Evolutionary conservation across 1,140 invertebrate genomes (phyloP).

Genomic region (Lepidurus apus): DNA sequence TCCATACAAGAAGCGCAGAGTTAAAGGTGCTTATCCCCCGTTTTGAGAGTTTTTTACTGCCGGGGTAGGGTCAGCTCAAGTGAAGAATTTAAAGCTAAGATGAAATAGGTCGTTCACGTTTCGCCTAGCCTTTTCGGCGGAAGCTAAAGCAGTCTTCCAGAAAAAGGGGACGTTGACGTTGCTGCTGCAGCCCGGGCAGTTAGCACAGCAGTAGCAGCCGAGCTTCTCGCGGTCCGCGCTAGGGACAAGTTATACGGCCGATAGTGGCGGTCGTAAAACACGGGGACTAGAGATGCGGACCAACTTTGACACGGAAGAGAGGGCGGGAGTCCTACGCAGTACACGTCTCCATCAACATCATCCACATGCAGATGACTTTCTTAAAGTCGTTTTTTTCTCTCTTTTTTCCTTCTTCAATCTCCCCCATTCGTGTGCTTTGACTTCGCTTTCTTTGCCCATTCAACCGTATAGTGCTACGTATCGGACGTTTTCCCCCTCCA

Average conservation of each 20-base stretch:
- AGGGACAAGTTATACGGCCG: not conserved
- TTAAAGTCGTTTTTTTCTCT: not conserved
- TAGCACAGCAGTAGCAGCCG: not conserved
- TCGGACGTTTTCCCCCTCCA: no score
- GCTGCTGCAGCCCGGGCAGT: not conserved
- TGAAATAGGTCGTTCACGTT: not conserved
- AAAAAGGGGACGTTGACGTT: not conserved
- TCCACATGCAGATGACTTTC: not conserved
- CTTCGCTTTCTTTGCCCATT: not conserved
- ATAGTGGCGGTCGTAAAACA: slow-evolving; percentile 7
- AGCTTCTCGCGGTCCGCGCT: not conserved
- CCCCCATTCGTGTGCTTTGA: not conserved
- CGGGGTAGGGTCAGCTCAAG: not conserved
- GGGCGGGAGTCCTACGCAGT: not conserved
- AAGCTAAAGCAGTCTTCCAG: slow-evolving; percentile 12
- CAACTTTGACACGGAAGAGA: not conserved
- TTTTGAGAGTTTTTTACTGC: no score
- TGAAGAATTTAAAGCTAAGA: not conserved
- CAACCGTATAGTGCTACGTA: not conserved
- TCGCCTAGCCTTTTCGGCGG: not conserved
- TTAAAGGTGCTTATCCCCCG: no score
- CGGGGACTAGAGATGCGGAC: not conserved
- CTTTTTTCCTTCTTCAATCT: not conserved
- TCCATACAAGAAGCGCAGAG: no score
- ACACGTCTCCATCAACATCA: not conserved